phyloP scores from a whole-genome alignment of 2,797 vertebrate species.

The Bucorvus abyssinicus region DNA sequence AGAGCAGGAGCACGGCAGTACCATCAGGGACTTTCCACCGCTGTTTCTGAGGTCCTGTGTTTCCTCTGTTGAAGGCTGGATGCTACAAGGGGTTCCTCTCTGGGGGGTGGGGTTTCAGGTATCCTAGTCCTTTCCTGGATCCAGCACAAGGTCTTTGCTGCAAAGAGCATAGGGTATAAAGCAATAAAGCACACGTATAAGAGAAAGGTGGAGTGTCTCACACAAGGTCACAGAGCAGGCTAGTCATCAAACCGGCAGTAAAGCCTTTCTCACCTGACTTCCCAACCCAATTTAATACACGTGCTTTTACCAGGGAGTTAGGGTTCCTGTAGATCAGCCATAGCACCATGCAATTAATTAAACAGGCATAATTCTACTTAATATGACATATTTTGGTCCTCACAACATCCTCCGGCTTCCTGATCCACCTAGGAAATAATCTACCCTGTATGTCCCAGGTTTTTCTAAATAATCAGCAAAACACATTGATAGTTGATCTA shows the following conservation, averaged over 20 bases:
- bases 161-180: neutral
- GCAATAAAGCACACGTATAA: neutral
- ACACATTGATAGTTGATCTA: accelerated
- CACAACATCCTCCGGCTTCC: neutral
- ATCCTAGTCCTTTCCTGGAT: neutral
- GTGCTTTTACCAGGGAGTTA: neutral
- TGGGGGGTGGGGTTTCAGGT: neutral
- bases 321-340: neutral
- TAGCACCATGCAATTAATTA: neutral
- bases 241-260: neutral
- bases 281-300: neutral
- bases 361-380: neutral
- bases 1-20: neutral
- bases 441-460: neutral
- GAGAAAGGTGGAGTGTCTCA: neutral
- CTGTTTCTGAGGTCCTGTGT: neutral
- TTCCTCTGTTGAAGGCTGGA: neutral
- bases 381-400: neutral
- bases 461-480: neutral
- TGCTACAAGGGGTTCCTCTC: neutral
- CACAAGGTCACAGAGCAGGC: neutral
- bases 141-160: neutral
- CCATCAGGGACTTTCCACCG: neutral
- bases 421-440: neutral
- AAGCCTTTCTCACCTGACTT: neutral